Conservation (phyloP, 2,113 vertebrate genomes). For the Crotophaga sulcirostris region DNA sequence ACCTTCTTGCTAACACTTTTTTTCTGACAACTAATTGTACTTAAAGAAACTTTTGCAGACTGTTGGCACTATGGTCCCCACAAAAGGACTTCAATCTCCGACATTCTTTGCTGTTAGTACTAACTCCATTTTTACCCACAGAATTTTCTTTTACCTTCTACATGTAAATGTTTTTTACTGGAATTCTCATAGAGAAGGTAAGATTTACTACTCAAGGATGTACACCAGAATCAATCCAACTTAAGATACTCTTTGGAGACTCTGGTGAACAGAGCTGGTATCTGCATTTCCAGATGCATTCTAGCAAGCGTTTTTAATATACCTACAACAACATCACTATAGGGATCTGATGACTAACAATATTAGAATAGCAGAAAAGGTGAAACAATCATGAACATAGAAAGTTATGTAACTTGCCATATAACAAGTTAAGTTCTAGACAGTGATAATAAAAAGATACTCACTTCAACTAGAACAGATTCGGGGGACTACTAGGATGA, state of each 20-base stretch:
- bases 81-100: background rate
- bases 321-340: background rate
- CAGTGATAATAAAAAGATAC: background rate
- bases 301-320: background rate
- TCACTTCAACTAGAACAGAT: background rate
- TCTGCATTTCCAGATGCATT: background rate
- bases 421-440: background rate
- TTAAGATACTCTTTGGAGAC: background rate
- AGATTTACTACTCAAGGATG: background rate
- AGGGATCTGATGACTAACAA: background rate
- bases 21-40: background rate
- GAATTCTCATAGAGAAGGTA: background rate
- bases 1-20: background rate
- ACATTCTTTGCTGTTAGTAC: background rate
- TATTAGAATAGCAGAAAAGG: background rate
- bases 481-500: background rate
- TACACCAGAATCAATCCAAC: background rate
- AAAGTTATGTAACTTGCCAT: background rate
- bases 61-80: background rate
- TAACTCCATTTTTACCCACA: background rate
- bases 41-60: background rate
- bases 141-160: background rate
- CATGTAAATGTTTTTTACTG: background rate
- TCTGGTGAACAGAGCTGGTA: background rate
- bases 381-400: background rate